Evolutionary conservation across 1,140 invertebrate genomes (phyloP), one percentile per base, ranked within the genome.

Genomic region (Diuraphis noxia): DNA sequence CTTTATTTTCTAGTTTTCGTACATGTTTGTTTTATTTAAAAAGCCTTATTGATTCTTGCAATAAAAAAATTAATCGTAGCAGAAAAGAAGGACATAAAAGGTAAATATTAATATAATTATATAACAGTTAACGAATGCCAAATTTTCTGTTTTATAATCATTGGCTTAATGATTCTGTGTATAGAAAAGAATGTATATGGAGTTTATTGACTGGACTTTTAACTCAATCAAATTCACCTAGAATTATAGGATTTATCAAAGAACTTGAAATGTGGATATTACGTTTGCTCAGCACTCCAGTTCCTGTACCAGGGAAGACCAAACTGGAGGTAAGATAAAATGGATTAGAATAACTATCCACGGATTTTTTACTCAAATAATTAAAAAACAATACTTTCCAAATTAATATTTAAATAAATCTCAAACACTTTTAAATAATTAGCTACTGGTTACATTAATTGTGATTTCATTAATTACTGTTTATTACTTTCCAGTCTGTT

Each of bases 201-300:
- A 97, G 96, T 92, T 96, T 97, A 40, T 93, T 98, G 88, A 97
- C 97, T 23, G 96, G 97, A 25, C 93, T 94, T 92, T 96, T 96
- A 93, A 95, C 96, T 34, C 97, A 98, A 72, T 96, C 96, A 41
- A 96, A 97, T 36, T 97, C 98, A 3, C 97, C 97, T 0, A 96
- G 98, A 87, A 96, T 99, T 8, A 95, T 99, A 93, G 98, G 99
- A 93, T 98, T 99, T 94, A 97, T 99, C 13, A 95, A 97, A 92
- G 98, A 99, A 94, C 98, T 99, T 92, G 99, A 99, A 94, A 99
- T 98, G 0, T 99, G 99, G 99, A 99, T 99, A 92, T 94, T 99
- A 63, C 95, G 98, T 89, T 95, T 99, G 19, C 95, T 99, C 41
- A 99, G 98, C 93, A 98, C 98, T 86, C 99, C 99, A 2, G 99